Conservation (phyloP, 2,797 vertebrate species). For the Potorous gilbertii region DNA sequence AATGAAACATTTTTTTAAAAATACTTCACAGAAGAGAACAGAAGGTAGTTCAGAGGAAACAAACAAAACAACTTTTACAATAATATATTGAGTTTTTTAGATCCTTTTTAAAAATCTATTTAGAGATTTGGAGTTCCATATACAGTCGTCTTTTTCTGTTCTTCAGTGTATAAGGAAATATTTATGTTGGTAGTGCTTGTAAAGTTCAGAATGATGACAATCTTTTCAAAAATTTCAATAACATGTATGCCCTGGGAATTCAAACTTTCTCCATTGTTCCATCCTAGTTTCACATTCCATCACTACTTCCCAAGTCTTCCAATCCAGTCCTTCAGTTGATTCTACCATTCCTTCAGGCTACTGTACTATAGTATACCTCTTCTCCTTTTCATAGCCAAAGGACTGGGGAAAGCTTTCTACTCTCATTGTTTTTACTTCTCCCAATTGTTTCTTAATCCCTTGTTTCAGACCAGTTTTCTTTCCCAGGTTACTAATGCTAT, state of each 20-base stretch:
- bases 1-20: not conserved
- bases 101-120: not conserved
- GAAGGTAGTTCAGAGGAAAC: not conserved
- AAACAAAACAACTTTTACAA: not conserved
- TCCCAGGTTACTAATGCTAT: not conserved
- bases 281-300: not conserved
- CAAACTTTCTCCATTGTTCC: not conserved
- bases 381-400: not conserved
- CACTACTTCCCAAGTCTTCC: constrained; percentile 6
- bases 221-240: not conserved
- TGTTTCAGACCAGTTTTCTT: not conserved
- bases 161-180: not conserved
- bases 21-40: not conserved
- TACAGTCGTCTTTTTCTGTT: not conserved
- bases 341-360: not conserved
- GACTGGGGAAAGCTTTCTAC: constrained; percentile 17
- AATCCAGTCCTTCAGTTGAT: not conserved
- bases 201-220: not conserved
- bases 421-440: not conserved
- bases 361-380: not conserved
- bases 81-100: not conserved
- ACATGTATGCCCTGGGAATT: constrained; percentile 4
- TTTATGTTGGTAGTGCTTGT: not conserved
- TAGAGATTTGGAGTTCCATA: not conserved
- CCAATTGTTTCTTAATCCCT: not conserved